Base-by-base conservation (phyloP, 2,888 invertebrate genomes). In the Lochmaea crataegi region DNA sequence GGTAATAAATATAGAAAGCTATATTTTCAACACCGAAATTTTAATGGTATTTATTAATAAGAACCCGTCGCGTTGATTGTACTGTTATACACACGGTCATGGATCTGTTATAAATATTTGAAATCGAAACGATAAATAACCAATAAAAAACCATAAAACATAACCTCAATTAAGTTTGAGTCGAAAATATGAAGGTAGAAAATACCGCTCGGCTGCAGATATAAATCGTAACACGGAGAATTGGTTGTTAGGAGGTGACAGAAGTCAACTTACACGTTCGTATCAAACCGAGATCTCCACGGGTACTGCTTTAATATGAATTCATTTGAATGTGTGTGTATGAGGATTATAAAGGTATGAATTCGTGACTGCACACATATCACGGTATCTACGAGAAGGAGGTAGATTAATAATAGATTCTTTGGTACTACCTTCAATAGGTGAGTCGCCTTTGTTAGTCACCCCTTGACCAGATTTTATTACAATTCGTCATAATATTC, bases 181-280 rank as follows among this genome's bases (percentile, higher is more conserved):
- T 73, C 61, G 53, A 70, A 70, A 73, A 73, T 73, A 73, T 73
- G 73, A 73, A 67, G 67, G 67, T 41, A 67, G 69, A 65, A 69
- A 61, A 65, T 38, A 67, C 71, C 66, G 71, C 71, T 66, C 64
- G 73, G 18, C 69, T 67, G 65, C 70, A 66, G 75, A 77, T 74
- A 80, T 80, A 80, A 80, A 80, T 80, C 80, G 75, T 76, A 77
- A 77, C 79, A 78, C 63, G 75, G 75, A 76, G 76, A 79, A 80
- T 80, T 78, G 77, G 79, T 80, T 80, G 81, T 81, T 80, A 78
- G 75, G 69, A 81, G 81, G 81, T 82, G 81, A 81, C 80, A 81
- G 81, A 80, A 82, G 79, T 78, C 78, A 78, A 78, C 78, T 78
- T 79, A 78, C 79, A 78, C 75, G 77, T 76, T 76, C 77, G 76